Evolutionary conservation across 2,113 vertebrate genomes (phyloP).

Genomic region (Pantherophis guttatus): DNA sequence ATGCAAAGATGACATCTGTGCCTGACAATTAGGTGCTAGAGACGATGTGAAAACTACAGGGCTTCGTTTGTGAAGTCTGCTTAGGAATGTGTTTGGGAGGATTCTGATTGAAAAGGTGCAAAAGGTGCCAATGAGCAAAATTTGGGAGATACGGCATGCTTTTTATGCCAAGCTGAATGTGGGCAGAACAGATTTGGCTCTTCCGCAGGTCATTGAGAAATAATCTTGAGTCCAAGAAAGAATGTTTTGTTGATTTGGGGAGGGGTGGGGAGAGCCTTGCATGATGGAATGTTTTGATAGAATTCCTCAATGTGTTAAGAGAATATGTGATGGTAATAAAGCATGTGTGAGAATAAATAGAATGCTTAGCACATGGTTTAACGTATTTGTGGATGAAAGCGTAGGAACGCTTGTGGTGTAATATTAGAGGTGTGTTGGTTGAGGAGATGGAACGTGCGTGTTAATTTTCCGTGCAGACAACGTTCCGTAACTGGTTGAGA

Average conservation of each 20-base stretch:
- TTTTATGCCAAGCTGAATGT: background rate
- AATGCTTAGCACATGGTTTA: background rate
- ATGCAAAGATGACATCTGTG: background rate
- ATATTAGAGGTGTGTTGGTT: background rate
- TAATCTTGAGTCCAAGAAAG: background rate
- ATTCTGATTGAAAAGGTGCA: background rate
- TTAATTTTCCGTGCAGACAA: background rate
- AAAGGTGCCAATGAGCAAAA: background rate
- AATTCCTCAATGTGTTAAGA: background rate
- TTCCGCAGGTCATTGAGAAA: background rate
- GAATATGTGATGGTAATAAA: background rate
- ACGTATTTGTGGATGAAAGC: background rate
- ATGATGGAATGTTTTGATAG: background rate
- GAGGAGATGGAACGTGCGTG: background rate
- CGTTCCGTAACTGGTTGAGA: background rate
- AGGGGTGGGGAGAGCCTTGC: rapidly evolving
- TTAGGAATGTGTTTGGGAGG: background rate
- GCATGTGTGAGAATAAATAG: background rate
- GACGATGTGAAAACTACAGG: background rate
- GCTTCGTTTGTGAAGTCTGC: background rate
- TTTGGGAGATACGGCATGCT: background rate
- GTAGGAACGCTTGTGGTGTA: background rate
- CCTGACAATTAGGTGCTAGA: background rate
- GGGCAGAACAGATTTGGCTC: background rate
- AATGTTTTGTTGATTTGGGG: background rate